Evolutionary conservation across 2,113 vertebrate genomes (phyloP).

Genomic region (Upupa epops): DNA sequence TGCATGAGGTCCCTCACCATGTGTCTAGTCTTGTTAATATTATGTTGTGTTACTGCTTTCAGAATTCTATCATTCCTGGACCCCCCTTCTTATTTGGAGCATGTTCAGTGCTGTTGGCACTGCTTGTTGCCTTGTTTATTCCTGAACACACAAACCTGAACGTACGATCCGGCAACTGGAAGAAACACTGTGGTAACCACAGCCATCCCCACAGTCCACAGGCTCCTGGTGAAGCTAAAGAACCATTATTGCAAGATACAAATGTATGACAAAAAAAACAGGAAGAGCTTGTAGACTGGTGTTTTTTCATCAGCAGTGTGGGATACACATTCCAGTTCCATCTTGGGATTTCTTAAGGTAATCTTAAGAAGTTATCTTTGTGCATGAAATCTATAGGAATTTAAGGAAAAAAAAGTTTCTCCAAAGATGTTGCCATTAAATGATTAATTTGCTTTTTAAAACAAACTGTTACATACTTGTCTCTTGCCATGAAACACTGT

Average conservation of each 20-base stretch:
- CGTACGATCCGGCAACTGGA: slow-evolving; percentile 80
- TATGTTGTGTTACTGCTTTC: background rate
- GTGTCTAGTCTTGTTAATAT: accelerated
- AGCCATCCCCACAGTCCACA: slow-evolving; percentile 84
- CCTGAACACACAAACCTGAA: slow-evolving; percentile 84
- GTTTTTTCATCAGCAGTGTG: slow-evolving; percentile 59
- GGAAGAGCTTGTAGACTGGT: slow-evolving; percentile 13
- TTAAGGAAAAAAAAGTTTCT: slow-evolving; percentile 61
- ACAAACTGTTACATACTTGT: slow-evolving; percentile 61
- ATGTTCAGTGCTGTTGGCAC: slow-evolving; percentile 84
- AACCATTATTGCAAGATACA: slow-evolving; percentile 87
- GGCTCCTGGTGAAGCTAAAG: slow-evolving; percentile 86
- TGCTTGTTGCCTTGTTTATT: slow-evolving; percentile 90
- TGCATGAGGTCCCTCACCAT: accelerated
- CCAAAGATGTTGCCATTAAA: slow-evolving; percentile 76
- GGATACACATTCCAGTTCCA: slow-evolving; percentile 72
- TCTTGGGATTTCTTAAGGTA: slow-evolving; percentile 60
- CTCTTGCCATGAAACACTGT: slow-evolving; percentile 74
- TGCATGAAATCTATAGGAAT: slow-evolving; percentile 76
- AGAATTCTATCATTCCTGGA: slow-evolving; percentile 88
- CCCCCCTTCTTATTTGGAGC: slow-evolving; percentile 87
- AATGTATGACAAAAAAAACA: slow-evolving; percentile 79
- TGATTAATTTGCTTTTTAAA: slow-evolving; percentile 50
- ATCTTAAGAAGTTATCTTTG: slow-evolving; percentile 65
- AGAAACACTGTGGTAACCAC: slow-evolving; percentile 84